Base-by-base conservation (phyloP, 2,113 vertebrate species). In the Larimichthys polyactis region DNA sequence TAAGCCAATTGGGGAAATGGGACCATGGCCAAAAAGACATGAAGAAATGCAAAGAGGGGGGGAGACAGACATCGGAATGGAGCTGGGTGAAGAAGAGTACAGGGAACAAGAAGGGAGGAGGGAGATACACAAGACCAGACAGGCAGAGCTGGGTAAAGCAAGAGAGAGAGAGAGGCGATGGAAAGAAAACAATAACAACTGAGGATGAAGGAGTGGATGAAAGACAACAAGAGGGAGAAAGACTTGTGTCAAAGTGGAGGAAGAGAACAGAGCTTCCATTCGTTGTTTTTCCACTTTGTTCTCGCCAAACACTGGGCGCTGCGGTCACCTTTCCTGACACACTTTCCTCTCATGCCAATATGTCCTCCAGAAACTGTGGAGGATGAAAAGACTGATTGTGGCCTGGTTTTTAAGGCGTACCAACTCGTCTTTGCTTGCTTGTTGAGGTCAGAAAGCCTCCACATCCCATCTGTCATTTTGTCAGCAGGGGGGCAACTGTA, bases 1-100 rank as follows among this genome's bases (percentile, higher is more conserved):
- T 94, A 92, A 94, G 91, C 93, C 93, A 94, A 92, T 92, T 85
- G 92, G 87, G 85, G 84, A 85, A 87, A 81, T 68, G 79, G 91
- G 90, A 91, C 75, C 77, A 52, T 79, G 64, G 90, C 93, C 93
- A 94, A 84, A 83, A 88, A 87, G 80, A 90, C 78, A 84, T 62
- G 73, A 88, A 62, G 58, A 86, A 48, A 87, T 19, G 54, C 49
- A 75, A 60, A 36, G 51, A 72, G 67, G 29, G 27, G 65, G 59
- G 57, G 78, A 84, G 48, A 22, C 40, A 70, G 57, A 67, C 60
- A 55, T 15, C 0, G 48, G 24, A 29, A 27, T 20, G 44, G 49
- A 82, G 16, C 81, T 62, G 64, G 27, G 27, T 20, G 76, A 70
- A 29, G 58, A 63, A 68, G 62, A 75, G 60, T 14, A 40, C 36